These are phyloP conservation scores for Carcharodon carcharias DNA, from an alignment of 2,797 vertebrate genomes.

Conservation along the genomic window DNA sequence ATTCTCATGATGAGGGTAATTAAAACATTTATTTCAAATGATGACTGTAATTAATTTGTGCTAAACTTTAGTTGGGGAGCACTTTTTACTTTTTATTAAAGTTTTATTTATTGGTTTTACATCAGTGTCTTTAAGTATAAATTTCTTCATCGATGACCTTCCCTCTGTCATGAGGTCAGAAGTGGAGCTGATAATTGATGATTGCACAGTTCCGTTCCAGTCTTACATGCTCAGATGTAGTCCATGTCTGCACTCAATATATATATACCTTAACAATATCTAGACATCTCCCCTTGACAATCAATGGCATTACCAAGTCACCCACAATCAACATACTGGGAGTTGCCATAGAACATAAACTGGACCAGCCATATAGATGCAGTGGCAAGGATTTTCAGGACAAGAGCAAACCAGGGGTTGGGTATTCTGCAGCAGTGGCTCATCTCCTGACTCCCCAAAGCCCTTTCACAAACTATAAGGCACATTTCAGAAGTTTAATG, in stretches of 20 bases:
- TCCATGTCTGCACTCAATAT: background rate
- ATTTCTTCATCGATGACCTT: background rate
- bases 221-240: background rate
- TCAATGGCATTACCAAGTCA: background rate
- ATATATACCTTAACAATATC: background rate
- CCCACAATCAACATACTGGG: background rate
- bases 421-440: background rate
- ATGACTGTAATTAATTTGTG: conserved; percentile 37
- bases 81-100: background rate
- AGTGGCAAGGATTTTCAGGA: background rate
- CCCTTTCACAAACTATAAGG: background rate
- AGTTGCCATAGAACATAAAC: background rate
- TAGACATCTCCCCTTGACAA: background rate
- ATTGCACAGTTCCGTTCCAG: background rate
- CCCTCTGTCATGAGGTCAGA: background rate
- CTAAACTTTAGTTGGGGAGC: conserved; percentile 2
- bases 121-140: background rate
- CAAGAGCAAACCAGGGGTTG: background rate
- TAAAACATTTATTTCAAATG: conserved; percentile 37
- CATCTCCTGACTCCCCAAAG: background rate
- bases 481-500: background rate
- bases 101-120: conserved; percentile 7
- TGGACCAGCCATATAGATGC: background rate
- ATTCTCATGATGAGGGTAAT: conserved; percentile 36
- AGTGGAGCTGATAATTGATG: background rate